These are phyloP conservation scores for Luehdorfia chinensis DNA, from an alignment of 1,140 invertebrate genomes.

Conservation along the genomic window DNA sequence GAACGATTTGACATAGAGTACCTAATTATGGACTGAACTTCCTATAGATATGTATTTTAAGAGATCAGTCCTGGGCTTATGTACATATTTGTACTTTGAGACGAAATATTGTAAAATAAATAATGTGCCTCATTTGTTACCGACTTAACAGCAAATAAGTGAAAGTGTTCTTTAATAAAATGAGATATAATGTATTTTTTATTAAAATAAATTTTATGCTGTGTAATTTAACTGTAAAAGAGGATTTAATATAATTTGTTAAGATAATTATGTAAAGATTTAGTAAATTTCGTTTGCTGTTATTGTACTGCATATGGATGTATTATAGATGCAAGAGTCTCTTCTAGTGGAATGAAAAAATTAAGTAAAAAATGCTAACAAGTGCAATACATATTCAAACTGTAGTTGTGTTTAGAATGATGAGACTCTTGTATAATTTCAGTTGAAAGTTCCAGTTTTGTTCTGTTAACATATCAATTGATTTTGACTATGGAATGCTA, in stretches of 20 bases:
- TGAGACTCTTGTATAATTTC: too few relatives aligned
- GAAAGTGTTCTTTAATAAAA: slow-evolving; percentile 70
- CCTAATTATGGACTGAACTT: slow-evolving; percentile 43
- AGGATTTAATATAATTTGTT: slow-evolving; percentile 75
- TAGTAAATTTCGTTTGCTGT: slow-evolving; percentile 36
- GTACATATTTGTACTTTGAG: slow-evolving; percentile 31
- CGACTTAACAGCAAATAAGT: slow-evolving; percentile 62
- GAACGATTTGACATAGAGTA: slow-evolving; percentile 20
- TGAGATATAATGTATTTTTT: slow-evolving; percentile 72
- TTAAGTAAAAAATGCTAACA: not conserved
- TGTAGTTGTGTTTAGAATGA: too few relatives aligned
- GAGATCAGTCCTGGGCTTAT: slow-evolving; percentile 34
- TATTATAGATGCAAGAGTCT: not conserved
- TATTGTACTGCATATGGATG: not conserved
- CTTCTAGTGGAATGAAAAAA: not conserved
- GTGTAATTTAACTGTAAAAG: slow-evolving; percentile 70
- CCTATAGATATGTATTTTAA: slow-evolving; percentile 36
- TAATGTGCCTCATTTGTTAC: slow-evolving; percentile 69
- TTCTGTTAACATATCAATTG: not conserved
- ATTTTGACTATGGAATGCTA: not conserved
- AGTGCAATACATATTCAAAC: not conserved
- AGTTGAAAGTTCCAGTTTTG: too few relatives aligned
- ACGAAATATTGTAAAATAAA: slow-evolving; percentile 45
- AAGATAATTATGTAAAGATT: slow-evolving; percentile 65
- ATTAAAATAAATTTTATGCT: slow-evolving; percentile 69